Percentiles rank a stretch among this genome's conserved stretches.
Evolutionary conservation across 23 tunicate genomes (phyloP).

Genomic region (Ciona savignyi): DNA sequence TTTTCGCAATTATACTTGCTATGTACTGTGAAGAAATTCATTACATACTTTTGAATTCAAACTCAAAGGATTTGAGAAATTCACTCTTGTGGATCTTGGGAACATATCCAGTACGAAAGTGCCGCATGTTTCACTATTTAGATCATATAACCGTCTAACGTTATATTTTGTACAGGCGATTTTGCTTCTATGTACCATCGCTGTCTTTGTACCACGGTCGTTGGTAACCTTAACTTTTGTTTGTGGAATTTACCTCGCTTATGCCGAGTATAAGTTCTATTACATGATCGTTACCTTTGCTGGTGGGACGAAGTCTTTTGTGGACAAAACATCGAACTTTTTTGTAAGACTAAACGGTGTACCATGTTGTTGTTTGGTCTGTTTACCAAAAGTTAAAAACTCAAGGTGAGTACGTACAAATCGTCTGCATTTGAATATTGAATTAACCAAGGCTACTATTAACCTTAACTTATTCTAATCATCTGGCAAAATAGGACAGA

Average conservation of each 20-base stretch:
- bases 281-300: slow-evolving; percentile 75
- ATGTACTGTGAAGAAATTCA: slow-evolving; percentile 65
- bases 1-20: slow-evolving; percentile 39
- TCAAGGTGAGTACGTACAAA: slow-evolving; percentile 80
- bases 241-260: slow-evolving; percentile 74
- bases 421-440: no score
- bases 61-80: slow-evolving; percentile 73
- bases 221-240: slow-evolving; percentile 60
- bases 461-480: no score
- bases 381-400: slow-evolving; percentile 72
- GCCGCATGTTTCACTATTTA: no score
- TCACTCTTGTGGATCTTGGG: slow-evolving; percentile 78
- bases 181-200: slow-evolving; percentile 67
- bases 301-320: slow-evolving; percentile 74
- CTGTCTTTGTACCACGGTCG: slow-evolving; percentile 71
- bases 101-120: slow-evolving; percentile 76
- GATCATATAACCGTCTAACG: neutral
- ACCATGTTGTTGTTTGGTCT: slow-evolving; percentile 81
- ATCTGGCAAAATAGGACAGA: no score
- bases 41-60: slow-evolving; percentile 65
- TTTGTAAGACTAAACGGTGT: slow-evolving; percentile 36
- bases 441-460: no score
- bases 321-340: slow-evolving; percentile 51
- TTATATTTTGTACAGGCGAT: slow-evolving; percentile 38
- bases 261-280: slow-evolving; percentile 76